Conservation (phyloP, 2,888 invertebrate genomes). For the Clanis bilineata region DNA sequence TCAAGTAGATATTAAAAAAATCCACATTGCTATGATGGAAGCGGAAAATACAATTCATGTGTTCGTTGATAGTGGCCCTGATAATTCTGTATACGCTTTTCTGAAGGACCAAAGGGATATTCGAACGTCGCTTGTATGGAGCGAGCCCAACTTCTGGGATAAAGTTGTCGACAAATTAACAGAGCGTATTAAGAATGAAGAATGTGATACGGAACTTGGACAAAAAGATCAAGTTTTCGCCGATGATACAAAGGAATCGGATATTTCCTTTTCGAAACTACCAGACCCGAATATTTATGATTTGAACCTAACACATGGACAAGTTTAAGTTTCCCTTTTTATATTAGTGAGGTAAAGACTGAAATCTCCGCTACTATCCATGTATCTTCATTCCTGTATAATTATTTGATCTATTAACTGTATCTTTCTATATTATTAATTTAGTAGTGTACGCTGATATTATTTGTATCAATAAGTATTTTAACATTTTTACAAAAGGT, state of each 20-base stretch:
- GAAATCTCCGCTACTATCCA: conserved; percentile 61
- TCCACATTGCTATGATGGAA: conserved; percentile 66
- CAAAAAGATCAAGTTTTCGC: conserved; percentile 20
- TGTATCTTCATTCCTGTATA: conserved; percentile 31
- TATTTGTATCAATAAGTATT: conserved; percentile 40
- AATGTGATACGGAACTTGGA: not conserved
- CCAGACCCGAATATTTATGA: conserved; percentile 51
- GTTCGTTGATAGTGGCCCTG: conserved; percentile 66
- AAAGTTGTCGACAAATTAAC: conserved; percentile 47
- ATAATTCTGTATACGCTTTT: conserved; percentile 72
- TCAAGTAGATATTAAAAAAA: conserved; percentile 70
- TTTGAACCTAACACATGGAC: conserved; percentile 56
- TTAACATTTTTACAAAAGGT: conserved; percentile 52
- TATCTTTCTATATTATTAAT: conserved; percentile 23
- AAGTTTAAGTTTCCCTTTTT: conserved; percentile 60
- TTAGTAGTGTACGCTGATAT: conserved; percentile 28
- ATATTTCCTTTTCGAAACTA: conserved; percentile 44
- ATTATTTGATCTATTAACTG: conserved; percentile 31
- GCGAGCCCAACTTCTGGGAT: conserved; percentile 65
- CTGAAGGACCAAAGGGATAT: conserved; percentile 67
- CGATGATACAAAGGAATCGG: conserved; percentile 35
- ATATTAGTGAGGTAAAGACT: conserved; percentile 78
- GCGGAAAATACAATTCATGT: conserved; percentile 63
- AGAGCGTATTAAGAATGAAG: conserved; percentile 18
- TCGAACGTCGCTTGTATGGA: conserved; percentile 60